phyloP scores from a whole-genome alignment of 1,140 invertebrate species.

The fruit fly (Drosophila melanogaster) region DNA sequence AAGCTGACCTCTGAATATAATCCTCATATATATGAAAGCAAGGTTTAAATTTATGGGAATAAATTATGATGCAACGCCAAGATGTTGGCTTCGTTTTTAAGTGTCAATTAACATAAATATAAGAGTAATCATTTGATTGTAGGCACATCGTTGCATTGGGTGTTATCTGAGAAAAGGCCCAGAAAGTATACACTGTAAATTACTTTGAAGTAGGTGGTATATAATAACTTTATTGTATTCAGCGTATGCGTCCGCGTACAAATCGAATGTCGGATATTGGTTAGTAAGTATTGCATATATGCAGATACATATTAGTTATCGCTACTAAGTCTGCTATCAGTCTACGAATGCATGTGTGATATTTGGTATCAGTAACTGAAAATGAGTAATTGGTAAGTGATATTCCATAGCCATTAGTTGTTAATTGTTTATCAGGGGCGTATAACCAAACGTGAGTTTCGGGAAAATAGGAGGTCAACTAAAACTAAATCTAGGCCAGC shows the following conservation, averaged over 20 bases:
- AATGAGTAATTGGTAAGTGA: constrained; percentile 14
- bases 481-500: constrained; percentile 61
- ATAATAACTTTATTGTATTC: constrained; percentile 62
- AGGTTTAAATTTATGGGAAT: neutral
- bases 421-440: constrained; percentile 1
- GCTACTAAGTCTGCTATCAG: constrained; percentile 74
- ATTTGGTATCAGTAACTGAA: constrained; percentile 16
- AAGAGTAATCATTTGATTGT: neutral
- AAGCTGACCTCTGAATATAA: constrained; percentile 7
- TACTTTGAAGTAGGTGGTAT: constrained; percentile 14
- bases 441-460: constrained; percentile 3
- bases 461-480: constrained; percentile 9
- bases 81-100: neutral
- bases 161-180: constrained; percentile 1
- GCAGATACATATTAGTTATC: constrained; percentile 30
- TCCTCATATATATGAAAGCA: neutral
- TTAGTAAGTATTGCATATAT: constrained; percentile 41
- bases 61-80: constrained; percentile 1
- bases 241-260: constrained; percentile 54
- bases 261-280: constrained; percentile 68
- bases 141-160: neutral
- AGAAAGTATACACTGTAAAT: neutral
- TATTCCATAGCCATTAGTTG: constrained; percentile 5
- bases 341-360: constrained; percentile 70
- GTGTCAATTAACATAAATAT: constrained; percentile 7